phyloP scores from a whole-genome alignment of 2,888 invertebrate genomes.

The Acanthosepion esculentum region DNA sequence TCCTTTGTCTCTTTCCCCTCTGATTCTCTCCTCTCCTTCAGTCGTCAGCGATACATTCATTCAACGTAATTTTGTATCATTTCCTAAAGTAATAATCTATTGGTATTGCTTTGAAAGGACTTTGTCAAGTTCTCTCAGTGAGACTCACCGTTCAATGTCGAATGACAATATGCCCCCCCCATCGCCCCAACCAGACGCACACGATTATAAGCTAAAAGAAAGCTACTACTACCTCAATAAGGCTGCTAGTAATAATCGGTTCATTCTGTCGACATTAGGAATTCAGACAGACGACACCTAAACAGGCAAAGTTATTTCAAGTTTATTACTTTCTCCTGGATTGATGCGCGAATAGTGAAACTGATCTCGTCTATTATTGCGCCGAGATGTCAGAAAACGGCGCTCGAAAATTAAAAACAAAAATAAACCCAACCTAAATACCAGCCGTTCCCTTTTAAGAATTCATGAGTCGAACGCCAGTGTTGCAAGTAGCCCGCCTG shows the following conservation, averaged over 20 bases:
- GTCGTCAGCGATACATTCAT: background rate
- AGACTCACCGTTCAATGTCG: background rate
- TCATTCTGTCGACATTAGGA: background rate
- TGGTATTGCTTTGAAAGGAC: background rate
- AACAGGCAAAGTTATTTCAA: background rate
- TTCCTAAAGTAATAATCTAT: background rate
- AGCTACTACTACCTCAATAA: background rate
- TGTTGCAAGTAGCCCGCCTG: background rate
- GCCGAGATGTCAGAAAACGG: conserved; percentile 8
- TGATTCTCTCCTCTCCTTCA: background rate
- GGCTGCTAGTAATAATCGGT: background rate
- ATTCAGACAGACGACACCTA: background rate
- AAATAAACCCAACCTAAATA: background rate
- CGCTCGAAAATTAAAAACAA: background rate
- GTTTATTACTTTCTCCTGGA: background rate
- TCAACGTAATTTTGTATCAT: background rate
- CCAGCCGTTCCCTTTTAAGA: background rate
- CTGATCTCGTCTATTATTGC: background rate
- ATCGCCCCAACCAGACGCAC: background rate
- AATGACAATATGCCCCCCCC: background rate
- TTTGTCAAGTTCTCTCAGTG: background rate
- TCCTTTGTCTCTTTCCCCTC: background rate
- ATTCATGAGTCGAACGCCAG: background rate
- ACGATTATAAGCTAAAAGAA: background rate
- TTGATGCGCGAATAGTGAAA: background rate